Evolutionary conservation across 2,797 vertebrate genomes (phyloP), one percentile per base, ranked within the genome.

Genomic region (Syngnathus rostellatus): DNA sequence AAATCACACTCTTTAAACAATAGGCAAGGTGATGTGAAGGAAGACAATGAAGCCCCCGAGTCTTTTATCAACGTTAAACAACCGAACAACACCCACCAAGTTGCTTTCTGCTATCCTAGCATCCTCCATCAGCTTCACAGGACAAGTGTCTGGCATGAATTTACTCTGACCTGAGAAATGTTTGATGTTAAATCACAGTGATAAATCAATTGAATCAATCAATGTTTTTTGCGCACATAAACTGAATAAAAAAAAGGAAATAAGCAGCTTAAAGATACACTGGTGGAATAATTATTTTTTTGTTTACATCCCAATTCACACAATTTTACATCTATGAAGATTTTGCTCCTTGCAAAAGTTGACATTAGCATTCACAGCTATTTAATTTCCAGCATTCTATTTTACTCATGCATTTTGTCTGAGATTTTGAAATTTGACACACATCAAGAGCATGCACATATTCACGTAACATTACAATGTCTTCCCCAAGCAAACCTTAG

Each of bases 1-100:
- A 80, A 82, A 85, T 85, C 77, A 76, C 63, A 77, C 72, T 80
- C 63, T 69, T 77, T 70, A 65, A 83, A 87, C 84, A 86, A 86
- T 63, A 63, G 71, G 65, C 41, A 73, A 72, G 81, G 69, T 81
- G 78, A 80, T 71, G 66, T 61, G 68, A 64, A 51, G 66, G 70
- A 77, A 61, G 76, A 17, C 0, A 16, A 51, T 62, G 65, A 40
- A 76, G 64, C 68, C 68, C 54, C 64, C 57, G 61, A 6, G 41
- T 74, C 71, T 75, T 84, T 84, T 77, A 85, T 86, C 82, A 81
- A 68, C 70, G 75, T 70, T 64, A 51, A 79, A 74, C 46, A 60
- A 40, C 8, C 37, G 55, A 37, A 40, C 4, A 40, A 59, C 55
- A 60, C 17, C 17, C 37, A 60, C 31, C 57, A 59, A 40, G 38